These are phyloP conservation scores for Alviniconcha marisindica DNA, from an alignment of 1,140 invertebrate species.

Conservation along the genomic window DNA sequence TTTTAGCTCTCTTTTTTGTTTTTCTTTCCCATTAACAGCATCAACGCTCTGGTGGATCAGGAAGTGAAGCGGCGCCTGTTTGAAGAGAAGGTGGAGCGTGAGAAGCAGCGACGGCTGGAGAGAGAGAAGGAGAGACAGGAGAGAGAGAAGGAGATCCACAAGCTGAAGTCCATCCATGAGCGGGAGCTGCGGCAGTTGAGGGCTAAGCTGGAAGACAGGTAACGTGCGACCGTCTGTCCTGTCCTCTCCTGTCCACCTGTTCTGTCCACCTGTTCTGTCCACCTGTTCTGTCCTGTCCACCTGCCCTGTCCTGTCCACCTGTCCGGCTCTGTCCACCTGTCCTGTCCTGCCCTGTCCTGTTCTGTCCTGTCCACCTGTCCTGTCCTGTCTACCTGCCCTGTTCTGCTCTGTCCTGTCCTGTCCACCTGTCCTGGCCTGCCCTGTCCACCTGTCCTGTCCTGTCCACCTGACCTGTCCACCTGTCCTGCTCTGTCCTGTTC, in stretches of 20 bases:
- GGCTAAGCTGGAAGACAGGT: slow-evolving; percentile 64
- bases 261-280: too few relatives aligned
- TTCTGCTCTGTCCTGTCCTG: too few relatives aligned
- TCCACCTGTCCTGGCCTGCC: too few relatives aligned
- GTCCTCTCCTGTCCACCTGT: too few relatives aligned
- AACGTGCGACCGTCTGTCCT: too few relatives aligned
- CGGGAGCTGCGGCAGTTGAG: slow-evolving; percentile 66
- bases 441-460: too few relatives aligned
- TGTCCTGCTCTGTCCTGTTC: too few relatives aligned
- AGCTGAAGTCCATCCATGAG: slow-evolving; percentile 65
- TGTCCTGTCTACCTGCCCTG: too few relatives aligned
- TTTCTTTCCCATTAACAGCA: too few relatives aligned
- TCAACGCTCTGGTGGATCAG: slow-evolving; percentile 75
- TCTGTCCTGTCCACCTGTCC: not conserved
- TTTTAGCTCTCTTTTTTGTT: too few relatives aligned
- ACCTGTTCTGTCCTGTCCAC: too few relatives aligned
- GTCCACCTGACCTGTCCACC: too few relatives aligned
- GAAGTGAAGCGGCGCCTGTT: slow-evolving; percentile 75
- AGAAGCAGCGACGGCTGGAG: slow-evolving; percentile 64
- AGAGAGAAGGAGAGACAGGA: slow-evolving; percentile 68
- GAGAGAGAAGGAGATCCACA: slow-evolving; percentile 70
- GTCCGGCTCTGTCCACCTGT: not conserved
- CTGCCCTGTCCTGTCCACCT: not conserved
- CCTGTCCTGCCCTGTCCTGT: not conserved
- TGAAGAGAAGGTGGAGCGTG: slow-evolving; percentile 72